Conservation (phyloP, 2,113 vertebrate genomes). For the Pseudorectes ferrugineus region DNA sequence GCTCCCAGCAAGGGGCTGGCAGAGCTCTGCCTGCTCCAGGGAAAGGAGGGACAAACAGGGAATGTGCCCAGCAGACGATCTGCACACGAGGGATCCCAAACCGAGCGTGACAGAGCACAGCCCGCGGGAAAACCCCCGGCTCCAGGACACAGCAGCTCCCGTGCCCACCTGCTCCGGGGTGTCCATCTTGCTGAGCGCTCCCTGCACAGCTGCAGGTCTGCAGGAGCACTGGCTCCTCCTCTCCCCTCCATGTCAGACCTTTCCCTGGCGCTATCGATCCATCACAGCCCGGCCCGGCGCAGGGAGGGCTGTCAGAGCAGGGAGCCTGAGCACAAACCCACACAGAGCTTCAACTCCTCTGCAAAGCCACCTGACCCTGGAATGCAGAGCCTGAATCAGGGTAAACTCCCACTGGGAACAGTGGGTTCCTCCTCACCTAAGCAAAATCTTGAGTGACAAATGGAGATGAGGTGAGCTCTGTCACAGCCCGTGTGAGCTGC, state of each 20-base stretch:
- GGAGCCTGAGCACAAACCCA: background rate
- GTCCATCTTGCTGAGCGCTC: background rate
- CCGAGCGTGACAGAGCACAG: background rate
- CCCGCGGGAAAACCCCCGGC: accelerated
- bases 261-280: background rate
- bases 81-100: background rate
- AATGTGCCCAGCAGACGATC: background rate
- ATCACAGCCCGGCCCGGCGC: background rate
- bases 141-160: background rate
- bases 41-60: background rate
- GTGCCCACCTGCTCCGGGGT: background rate
- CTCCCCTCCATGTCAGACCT: slow-evolving; percentile 2
- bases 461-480: background rate
- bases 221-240: slow-evolving; percentile 4
- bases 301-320: background rate
- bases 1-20: background rate
- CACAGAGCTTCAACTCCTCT: background rate
- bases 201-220: background rate
- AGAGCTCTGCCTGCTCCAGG: background rate
- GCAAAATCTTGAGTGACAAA: background rate
- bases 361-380: background rate
- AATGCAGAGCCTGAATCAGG: background rate
- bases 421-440: background rate
- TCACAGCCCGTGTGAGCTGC: background rate
- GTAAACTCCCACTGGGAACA: background rate